Percentiles rank a stretch among this genome's conserved stretches.
These are phyloP conservation scores for Zosterops pallidus DNA, from an alignment of 2,113 vertebrate species.

Conservation along the genomic window DNA sequence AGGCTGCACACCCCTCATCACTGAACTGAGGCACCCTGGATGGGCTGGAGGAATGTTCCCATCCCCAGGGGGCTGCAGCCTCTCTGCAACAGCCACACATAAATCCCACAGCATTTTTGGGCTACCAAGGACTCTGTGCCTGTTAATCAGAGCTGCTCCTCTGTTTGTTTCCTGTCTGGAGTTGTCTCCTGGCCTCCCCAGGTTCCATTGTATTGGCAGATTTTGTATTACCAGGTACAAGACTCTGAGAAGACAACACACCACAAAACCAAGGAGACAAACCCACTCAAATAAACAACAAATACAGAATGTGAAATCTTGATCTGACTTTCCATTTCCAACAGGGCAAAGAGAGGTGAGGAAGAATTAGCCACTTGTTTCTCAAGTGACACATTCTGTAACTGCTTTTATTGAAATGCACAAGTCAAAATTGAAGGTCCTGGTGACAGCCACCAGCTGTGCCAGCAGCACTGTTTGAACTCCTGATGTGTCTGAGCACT, in stretches of 20 bases:
- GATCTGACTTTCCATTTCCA: background rate
- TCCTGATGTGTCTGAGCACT: conserved; percentile 66
- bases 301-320: background rate
- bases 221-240: background rate
- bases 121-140: background rate
- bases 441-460: background rate
- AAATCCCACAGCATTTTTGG: fast-evolving
- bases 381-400: background rate
- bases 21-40: background rate
- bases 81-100: fast-evolving
- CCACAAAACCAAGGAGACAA: background rate
- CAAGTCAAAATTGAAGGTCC: background rate
- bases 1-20: background rate
- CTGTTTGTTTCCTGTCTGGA: background rate
- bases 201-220: fast-evolving
- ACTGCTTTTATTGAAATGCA: background rate
- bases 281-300: background rate
- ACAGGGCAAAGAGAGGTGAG: background rate
- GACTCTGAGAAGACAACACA: background rate
- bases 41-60: background rate
- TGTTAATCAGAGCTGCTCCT: background rate
- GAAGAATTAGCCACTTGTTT: background rate
- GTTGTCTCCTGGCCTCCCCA: background rate
- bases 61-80: fast-evolving
- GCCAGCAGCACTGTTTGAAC: background rate